phyloP scores from a whole-genome alignment of 2,797 vertebrate genomes.

The Sebastes trivittatus region DNA sequence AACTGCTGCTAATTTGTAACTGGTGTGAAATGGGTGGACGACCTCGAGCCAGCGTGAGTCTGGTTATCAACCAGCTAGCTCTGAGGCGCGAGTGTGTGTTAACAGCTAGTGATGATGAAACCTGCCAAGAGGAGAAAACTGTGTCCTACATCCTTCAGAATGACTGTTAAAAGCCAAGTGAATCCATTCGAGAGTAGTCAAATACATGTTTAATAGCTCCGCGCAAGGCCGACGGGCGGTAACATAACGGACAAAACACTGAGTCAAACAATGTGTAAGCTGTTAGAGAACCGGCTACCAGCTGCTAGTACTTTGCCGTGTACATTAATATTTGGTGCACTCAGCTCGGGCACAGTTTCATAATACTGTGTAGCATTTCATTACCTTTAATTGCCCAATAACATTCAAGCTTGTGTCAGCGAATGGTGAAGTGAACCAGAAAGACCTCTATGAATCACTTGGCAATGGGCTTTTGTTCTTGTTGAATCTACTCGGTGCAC shows the following conservation, averaged over 20 bases:
- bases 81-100: background rate
- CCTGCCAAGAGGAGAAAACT: conserved; percentile 8
- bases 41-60: conserved; percentile 20
- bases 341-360: conserved; percentile 45
- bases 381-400: conserved; percentile 77
- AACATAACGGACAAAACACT: conserved; percentile 35
- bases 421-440: conserved; percentile 75
- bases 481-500: conserved; percentile 60
- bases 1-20: conserved; percentile 44
- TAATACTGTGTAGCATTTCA: conserved; percentile 64
- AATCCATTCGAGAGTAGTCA: conserved; percentile 52
- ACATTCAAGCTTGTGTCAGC: conserved; percentile 74
- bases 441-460: conserved; percentile 70
- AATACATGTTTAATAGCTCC: conserved; percentile 53
- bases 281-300: conserved; percentile 53
- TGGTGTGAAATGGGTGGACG: conserved; percentile 27
- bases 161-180: conserved; percentile 33
- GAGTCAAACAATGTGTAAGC: conserved; percentile 52
- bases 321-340: conserved; percentile 52
- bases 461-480: conserved; percentile 72
- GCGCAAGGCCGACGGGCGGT: conserved; percentile 35
- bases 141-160: conserved; percentile 23
- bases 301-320: conserved; percentile 54
- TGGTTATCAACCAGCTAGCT: conserved; percentile 10
- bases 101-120: conserved; percentile 16